Evolutionary conservation across 2,888 invertebrate genomes (phyloP).

Genomic region (Conomelus anceps): DNA sequence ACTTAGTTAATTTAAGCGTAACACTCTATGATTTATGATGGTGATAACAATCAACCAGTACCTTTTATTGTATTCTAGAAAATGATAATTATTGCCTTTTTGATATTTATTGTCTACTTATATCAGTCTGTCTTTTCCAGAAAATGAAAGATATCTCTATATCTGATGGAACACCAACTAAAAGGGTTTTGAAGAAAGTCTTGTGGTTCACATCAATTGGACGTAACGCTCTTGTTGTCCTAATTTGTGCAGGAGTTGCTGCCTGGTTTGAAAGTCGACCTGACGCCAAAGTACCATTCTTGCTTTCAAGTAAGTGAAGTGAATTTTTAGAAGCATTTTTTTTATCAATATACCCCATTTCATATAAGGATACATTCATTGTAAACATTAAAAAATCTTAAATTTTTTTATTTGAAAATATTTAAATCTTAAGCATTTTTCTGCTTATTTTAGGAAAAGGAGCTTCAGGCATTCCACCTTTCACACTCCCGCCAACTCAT

Average conservation of each 20-base stretch:
- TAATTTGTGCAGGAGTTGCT: constrained; percentile 53
- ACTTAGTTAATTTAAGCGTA: no score
- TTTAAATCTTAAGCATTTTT: no score
- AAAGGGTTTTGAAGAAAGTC: constrained; percentile 39
- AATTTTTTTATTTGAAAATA: not conserved
- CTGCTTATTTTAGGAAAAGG: not conserved
- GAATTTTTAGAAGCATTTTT: not conserved
- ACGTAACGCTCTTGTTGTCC: constrained; percentile 63
- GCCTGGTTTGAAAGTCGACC: constrained; percentile 47
- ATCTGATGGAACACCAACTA: constrained; percentile 41
- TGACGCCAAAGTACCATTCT: constrained; percentile 46
- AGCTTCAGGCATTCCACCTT: constrained; percentile 51
- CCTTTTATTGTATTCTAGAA: no score
- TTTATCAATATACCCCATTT: not conserved
- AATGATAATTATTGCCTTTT: not conserved
- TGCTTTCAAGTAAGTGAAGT: constrained; percentile 18
- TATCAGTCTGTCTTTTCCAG: constrained; percentile 41
- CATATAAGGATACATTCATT: no score
- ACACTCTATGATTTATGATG: no score
- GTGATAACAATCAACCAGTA: no score
- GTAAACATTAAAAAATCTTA: not conserved
- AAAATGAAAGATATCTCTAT: constrained; percentile 52
- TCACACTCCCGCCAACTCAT: constrained; percentile 50
- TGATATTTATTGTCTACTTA: not conserved
- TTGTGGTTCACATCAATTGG: constrained; percentile 61